phyloP scores from a whole-genome alignment of 1,140 invertebrate species.

The Neodiprion fabricii region DNA sequence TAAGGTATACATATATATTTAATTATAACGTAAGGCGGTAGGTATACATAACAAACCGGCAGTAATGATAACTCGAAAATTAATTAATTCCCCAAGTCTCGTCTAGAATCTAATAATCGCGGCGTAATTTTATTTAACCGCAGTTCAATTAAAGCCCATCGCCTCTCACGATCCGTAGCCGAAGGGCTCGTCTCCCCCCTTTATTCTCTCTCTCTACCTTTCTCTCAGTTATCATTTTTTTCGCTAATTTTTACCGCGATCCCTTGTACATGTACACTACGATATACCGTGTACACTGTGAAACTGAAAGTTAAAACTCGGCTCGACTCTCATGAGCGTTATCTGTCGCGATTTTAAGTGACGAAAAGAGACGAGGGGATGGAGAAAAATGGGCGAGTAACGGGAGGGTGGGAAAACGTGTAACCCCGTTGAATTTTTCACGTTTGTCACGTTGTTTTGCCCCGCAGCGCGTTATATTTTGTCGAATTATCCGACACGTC shows the following conservation, averaged over 20 bases:
- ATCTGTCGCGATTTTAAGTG: neutral
- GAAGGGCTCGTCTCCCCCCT: neutral
- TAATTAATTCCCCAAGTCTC: neutral
- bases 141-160: constrained; percentile 30
- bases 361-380: neutral
- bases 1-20: too few relatives aligned
- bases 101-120: neutral
- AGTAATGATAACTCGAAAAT: neutral
- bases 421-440: neutral
- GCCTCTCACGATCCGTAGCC: constrained; percentile 23
- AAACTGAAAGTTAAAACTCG: too few relatives aligned
- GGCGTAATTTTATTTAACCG: constrained; percentile 6
- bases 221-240: neutral
- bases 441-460: neutral
- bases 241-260: neutral
- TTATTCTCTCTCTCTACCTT: constrained; percentile 9
- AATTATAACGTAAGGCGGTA: too few relatives aligned
- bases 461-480: neutral
- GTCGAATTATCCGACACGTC: neutral
- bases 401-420: neutral
- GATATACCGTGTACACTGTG: neutral
- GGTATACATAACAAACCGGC: too few relatives aligned
- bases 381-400: too few relatives aligned
- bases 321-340: neutral
- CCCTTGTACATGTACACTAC: neutral